phyloP scores from a whole-genome alignment of 1,140 invertebrate genomes.

The Xylocopa sonorina region DNA sequence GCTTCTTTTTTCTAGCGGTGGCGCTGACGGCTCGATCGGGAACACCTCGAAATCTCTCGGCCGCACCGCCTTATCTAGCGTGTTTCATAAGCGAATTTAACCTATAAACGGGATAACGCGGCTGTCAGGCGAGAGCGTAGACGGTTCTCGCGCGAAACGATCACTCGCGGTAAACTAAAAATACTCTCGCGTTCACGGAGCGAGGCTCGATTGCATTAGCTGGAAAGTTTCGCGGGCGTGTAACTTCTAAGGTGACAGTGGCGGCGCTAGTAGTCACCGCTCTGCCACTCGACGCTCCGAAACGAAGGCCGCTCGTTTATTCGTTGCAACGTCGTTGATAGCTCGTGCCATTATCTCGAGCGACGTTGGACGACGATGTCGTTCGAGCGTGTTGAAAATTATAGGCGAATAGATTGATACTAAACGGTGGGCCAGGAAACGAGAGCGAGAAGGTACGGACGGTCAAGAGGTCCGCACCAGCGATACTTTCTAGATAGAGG shows the following conservation, averaged over 20 bases:
- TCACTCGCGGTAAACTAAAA: no score
- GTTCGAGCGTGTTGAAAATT: constrained; percentile 8
- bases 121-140: no score
- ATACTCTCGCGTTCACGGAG: no score
- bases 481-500: constrained; percentile 17
- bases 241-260: neutral
- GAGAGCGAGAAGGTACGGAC: neutral
- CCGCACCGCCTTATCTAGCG: neutral
- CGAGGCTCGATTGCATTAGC: neutral
- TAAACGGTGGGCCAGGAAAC: neutral
- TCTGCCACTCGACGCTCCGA: no score
- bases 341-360: constrained; percentile 38
- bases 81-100: neutral
- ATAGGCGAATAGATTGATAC: neutral
- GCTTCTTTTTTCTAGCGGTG: constrained; percentile 51
- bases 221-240: neutral
- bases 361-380: constrained; percentile 20
- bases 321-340: constrained; percentile 31
- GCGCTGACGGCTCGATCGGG: constrained; percentile 33
- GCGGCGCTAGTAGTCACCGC: neutral
- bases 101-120: neutral
- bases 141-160: no score
- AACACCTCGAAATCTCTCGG: constrained; percentile 15
- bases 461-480: neutral
- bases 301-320: constrained; percentile 25